Conservation (phyloP, 2,113 vertebrate genomes). For the Carassius carassius region DNA sequence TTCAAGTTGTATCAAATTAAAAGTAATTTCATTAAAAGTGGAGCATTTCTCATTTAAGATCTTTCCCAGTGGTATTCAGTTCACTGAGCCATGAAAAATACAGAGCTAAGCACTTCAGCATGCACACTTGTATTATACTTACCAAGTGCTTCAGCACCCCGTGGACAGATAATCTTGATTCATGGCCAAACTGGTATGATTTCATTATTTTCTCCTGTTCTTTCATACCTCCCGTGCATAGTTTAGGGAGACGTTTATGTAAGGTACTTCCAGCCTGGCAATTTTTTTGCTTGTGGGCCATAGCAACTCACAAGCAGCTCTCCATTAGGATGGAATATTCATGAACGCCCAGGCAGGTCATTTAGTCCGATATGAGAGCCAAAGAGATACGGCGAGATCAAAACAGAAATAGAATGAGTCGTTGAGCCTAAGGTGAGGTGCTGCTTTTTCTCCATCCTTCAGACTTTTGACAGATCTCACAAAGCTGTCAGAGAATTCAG, state of each 20-base stretch:
- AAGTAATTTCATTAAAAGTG: background rate
- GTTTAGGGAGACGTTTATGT: constrained; percentile 59
- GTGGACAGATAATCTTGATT: constrained; percentile 30
- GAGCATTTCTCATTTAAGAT: background rate
- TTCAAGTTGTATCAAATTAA: background rate
- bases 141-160: constrained; percentile 22
- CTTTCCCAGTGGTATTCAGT: constrained; percentile 4
- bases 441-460: background rate
- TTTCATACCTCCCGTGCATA: constrained; percentile 38
- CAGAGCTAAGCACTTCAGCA: background rate
- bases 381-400: constrained; percentile 39
- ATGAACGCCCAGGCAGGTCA: constrained; percentile 55
- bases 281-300: constrained; percentile 53
- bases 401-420: constrained; percentile 11
- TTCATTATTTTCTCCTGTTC: constrained; percentile 19
- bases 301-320: constrained; percentile 39
- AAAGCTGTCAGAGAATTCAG: constrained; percentile 36
- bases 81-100: background rate
- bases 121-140: constrained; percentile 38
- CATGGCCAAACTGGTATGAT: constrained; percentile 1
- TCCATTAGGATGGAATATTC: constrained; percentile 69
- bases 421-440: constrained; percentile 16
- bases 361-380: constrained; percentile 44
- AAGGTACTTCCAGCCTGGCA: constrained; percentile 61
- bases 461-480: constrained; percentile 24